Percentiles rank a stretch among this genome's conserved stretches.
Conservation (phyloP, 2,888 invertebrate species). For the Craniophora ligustri region DNA sequence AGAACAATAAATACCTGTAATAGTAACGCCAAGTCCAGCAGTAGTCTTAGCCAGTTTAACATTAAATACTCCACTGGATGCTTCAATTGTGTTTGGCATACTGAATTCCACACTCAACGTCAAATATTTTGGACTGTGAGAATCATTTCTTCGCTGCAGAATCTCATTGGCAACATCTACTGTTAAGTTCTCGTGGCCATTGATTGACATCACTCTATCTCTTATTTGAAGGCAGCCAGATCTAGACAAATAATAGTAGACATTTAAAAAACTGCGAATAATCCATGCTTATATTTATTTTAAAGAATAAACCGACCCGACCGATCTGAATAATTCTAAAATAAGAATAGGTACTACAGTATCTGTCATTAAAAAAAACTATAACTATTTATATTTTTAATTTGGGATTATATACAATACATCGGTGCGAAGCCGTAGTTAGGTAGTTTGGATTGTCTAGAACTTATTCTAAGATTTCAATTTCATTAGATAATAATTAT, state of each 20-base stretch:
- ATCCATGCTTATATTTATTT: too few species aligned
- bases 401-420: too few species aligned
- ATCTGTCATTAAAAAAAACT: too few species aligned
- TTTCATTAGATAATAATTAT: too few species aligned
- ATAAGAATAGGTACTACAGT: too few species aligned
- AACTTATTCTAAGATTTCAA: too few species aligned
- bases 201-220: slow-evolving; percentile 95
- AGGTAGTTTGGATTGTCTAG: too few species aligned
- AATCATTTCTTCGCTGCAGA: slow-evolving; percentile 88
- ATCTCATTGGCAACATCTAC: slow-evolving; percentile 89
- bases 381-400: too few species aligned
- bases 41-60: slow-evolving; percentile 95
- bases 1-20: slow-evolving; percentile 89
- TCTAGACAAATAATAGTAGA: slow-evolving; percentile 71
- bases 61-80: slow-evolving; percentile 96
- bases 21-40: slow-evolving; percentile 96
- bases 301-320: too few species aligned
- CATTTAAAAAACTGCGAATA: too few species aligned
- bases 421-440: too few species aligned
- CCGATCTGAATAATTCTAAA: too few species aligned
- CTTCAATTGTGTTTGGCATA: slow-evolving; percentile 96
- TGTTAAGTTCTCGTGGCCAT: slow-evolving; percentile 92
- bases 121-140: slow-evolving; percentile 90
- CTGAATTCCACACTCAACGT: slow-evolving; percentile 96
- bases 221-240: slow-evolving; percentile 93